phyloP scores from a whole-genome alignment of 2,888 invertebrate genomes.

The Perizoma flavofasciatum region DNA sequence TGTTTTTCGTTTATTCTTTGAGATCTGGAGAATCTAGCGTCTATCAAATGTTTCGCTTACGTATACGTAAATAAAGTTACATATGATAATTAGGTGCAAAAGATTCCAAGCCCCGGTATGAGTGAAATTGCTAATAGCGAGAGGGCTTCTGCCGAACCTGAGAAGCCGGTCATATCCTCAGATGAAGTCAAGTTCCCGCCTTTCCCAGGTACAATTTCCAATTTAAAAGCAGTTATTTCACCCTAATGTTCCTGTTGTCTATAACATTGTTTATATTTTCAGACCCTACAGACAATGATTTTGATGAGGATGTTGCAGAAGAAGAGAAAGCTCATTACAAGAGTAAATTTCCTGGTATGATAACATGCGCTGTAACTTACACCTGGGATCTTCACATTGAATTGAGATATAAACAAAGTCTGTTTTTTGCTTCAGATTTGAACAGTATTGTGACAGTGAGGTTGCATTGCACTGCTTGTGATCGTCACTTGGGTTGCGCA shows the following conservation, averaged over 20 bases:
- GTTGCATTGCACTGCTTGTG: slow-evolving; percentile 90
- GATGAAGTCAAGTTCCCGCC: slow-evolving; percentile 71
- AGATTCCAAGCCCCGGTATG: slow-evolving; percentile 44
- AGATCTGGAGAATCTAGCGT: not conserved
- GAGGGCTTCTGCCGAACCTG: slow-evolving; percentile 53
- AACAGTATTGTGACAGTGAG: slow-evolving; percentile 83
- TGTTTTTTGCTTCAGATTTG: slow-evolving; percentile 71
- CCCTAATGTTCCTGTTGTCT: not conserved
- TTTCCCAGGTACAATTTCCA: slow-evolving; percentile 62
- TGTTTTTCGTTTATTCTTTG: slow-evolving; percentile 4
- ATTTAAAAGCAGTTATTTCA: not conserved
- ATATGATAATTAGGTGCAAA: slow-evolving; percentile 11
- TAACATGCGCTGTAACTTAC: no score
- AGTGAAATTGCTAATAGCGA: slow-evolving; percentile 63
- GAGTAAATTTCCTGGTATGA: slow-evolving; percentile 74
- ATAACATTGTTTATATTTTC: slow-evolving; percentile 39
- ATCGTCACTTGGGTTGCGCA: slow-evolving; percentile 89
- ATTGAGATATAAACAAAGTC: not conserved
- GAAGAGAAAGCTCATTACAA: slow-evolving; percentile 81
- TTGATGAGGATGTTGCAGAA: slow-evolving; percentile 80
- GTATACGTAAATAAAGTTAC: slow-evolving; percentile 5
- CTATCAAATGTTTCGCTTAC: slow-evolving; percentile 5
- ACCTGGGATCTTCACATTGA: not conserved
- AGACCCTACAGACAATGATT: slow-evolving; percentile 75
- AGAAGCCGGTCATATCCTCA: slow-evolving; percentile 67